A percentile compares a stretch with the other conserved stretches of the same genome.
These are phyloP conservation scores for Aleiodes sp. DNA, from an alignment of 1,140 invertebrate species.

Conservation along the genomic window DNA sequence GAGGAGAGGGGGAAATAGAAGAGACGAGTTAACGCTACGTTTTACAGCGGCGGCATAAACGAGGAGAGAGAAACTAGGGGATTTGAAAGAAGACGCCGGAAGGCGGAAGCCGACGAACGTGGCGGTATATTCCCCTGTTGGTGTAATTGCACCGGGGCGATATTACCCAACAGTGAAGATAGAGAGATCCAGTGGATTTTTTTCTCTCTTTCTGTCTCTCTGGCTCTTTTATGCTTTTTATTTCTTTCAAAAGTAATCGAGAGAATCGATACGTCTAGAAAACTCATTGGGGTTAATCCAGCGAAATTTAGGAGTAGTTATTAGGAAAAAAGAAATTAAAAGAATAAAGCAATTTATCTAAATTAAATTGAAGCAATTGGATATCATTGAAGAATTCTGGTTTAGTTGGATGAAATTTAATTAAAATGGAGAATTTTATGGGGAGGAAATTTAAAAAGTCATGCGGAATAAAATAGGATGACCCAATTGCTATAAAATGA, in stretches of 20 bases:
- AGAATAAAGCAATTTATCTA: too few relatives aligned
- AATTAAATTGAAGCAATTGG: too few relatives aligned
- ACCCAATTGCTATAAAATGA: too few relatives aligned
- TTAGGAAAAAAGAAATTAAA: too few relatives aligned
- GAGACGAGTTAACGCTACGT: neutral
- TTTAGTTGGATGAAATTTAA: too few relatives aligned
- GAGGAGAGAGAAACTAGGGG: neutral
- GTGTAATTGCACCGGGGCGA: conserved; percentile 8
- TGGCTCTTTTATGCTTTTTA: too few relatives aligned
- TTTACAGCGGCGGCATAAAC: neutral
- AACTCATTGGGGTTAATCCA: neutral
- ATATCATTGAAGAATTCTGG: too few relatives aligned
- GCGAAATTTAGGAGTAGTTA: neutral
- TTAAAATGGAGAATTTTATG: too few relatives aligned
- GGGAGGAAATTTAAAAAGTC: too few relatives aligned
- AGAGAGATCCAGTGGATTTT: neutral
- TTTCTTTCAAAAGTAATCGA: conserved; percentile 1
- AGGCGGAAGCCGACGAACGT: conserved; percentile 10
- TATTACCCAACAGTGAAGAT: neutral
- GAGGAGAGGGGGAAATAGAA: neutral
- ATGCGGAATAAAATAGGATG: too few relatives aligned
- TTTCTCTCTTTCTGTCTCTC: neutral
- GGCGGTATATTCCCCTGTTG: neutral
- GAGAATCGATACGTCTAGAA: conserved; percentile 9
- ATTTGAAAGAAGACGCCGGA: neutral